These are phyloP conservation scores for Protomyctophum bolini DNA, from an alignment of 2,113 vertebrate genomes.

Conservation along the genomic window DNA sequence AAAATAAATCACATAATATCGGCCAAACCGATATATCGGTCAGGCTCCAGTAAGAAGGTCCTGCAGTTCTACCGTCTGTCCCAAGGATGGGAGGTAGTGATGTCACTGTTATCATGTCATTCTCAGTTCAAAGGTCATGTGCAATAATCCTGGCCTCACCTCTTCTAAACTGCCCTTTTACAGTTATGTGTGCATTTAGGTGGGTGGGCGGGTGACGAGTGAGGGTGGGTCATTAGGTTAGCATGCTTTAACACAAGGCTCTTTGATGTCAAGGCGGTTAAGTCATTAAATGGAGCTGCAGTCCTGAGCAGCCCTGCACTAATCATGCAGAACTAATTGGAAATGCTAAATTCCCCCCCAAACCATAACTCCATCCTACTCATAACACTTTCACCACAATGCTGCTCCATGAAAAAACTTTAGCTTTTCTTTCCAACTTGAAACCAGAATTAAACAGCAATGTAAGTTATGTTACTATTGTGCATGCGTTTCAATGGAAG, in stretches of 20 bases:
- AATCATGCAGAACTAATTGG: constrained; percentile 48
- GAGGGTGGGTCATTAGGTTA: not conserved
- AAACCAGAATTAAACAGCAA: too few relatives aligned
- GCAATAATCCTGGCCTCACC: not conserved
- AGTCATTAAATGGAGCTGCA: constrained; percentile 47
- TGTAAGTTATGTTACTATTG: too few relatives aligned
- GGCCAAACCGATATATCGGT: too few relatives aligned
- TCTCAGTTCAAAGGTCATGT: not conserved
- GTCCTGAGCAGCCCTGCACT: constrained; percentile 30
- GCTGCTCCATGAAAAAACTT: not conserved
- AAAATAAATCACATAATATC: too few relatives aligned
- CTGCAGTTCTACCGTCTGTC: constrained; percentile 37
- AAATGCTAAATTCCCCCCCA: constrained; percentile 8
- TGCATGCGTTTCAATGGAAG: too few relatives aligned
- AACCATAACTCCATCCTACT: not conserved
- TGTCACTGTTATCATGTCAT: not conserved
- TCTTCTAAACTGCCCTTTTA: not conserved
- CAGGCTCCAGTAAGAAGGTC: too few relatives aligned
- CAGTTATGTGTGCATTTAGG: not conserved
- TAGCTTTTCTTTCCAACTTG: too few relatives aligned
- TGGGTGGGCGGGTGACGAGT: not conserved
- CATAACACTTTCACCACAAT: not conserved
- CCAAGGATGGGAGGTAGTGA: not conserved
- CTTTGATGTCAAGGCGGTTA: constrained; percentile 43
- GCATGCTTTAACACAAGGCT: not conserved